Evolutionary conservation across 1,140 invertebrate genomes (phyloP).

Genomic region (Asbolus verrucosus): DNA sequence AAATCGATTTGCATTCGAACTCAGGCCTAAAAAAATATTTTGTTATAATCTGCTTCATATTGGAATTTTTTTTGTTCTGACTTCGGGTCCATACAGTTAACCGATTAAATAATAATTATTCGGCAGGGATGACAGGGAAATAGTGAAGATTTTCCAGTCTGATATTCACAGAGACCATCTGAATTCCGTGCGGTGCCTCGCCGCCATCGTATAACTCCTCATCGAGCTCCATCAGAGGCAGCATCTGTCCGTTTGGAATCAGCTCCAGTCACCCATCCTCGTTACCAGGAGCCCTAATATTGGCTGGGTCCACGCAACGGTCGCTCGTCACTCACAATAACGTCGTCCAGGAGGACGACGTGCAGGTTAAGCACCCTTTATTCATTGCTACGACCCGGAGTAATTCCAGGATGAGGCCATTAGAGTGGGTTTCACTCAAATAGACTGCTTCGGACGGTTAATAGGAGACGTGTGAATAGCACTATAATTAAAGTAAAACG

Average conservation of each 20-base stretch:
- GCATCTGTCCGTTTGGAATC: conserved; percentile 52
- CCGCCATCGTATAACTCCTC: conserved; percentile 48
- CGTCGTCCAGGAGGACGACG: conserved; percentile 41
- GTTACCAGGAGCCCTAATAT: conserved; percentile 49
- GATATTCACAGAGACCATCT: conserved; percentile 40
- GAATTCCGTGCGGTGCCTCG: conserved; percentile 44
- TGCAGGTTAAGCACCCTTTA: conserved; percentile 45
- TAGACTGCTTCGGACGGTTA: conserved; percentile 23
- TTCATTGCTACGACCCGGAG: conserved; percentile 43
- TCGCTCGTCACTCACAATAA: conserved; percentile 50
- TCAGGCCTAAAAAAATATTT: no score
- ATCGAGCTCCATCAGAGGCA: conserved; percentile 47
- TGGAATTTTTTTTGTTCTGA: no score
- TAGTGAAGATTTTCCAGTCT: conserved; percentile 12
- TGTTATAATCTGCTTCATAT: no score
- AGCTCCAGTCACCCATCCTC: conserved; percentile 51
- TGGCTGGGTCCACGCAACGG: conserved; percentile 48
- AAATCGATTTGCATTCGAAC: no score
- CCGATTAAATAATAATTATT: no score
- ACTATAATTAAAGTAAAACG: conserved; percentile 16
- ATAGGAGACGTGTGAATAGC: conserved; percentile 39
- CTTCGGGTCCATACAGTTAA: no score
- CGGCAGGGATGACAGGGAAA: background rate
- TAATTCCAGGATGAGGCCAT: conserved; percentile 42
- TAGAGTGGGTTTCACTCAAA: conserved; percentile 42